Evolutionary conservation across 1,140 invertebrate genomes (phyloP), one percentile per base, ranked within the genome.

Genomic region (Drosophila kanapiae): DNA sequence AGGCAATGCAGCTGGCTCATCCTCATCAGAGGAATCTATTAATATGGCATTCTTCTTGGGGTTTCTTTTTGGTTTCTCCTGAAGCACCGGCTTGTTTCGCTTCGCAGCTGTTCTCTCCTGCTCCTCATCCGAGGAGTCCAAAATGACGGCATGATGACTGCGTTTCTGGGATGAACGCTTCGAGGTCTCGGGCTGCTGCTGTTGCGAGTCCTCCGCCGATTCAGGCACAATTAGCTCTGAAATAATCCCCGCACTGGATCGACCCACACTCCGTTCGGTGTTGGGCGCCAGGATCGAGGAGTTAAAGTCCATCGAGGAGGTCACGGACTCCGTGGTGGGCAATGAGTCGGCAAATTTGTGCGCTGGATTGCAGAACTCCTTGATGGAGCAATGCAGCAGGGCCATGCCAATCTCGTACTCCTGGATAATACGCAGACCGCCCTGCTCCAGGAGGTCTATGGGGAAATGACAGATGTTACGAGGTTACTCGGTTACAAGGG

Each of bases 371-470:
- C 96, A 96, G 76, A 95, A 95, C 76, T 94, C 95, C 47, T 94
- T 93, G 35, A 92, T 93, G 2, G 95, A 95, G 85, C 94, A 94
- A 72, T 95, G 94, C 13, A 96, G 82, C 65, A 96, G 94, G 18
- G 95, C 95, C 45, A 95, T 93, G 10, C 95, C 95, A 65, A 96
- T 95, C 84, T 96, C 96, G 9, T 94, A 94, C 91, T 96, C 95
- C 53, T 94, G 94, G 65, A 96, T 94, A 42, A 95, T 80, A 59
- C 95, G 94, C 69, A 94, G 94, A 3, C 92, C 93, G 60, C 93
- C 93, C 37, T 76, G 92, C 65, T 94, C 94, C 63, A 95, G 84
- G 62, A 93, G 93, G 33, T 92, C 93, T 82, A 92, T 1, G 68
- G 69, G 9, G 8, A 45, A 45, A 38, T 29, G 8, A 59, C 35